Evolutionary conservation across 2,888 invertebrate genomes (phyloP).

Genomic region (Germaria angustata): DNA sequence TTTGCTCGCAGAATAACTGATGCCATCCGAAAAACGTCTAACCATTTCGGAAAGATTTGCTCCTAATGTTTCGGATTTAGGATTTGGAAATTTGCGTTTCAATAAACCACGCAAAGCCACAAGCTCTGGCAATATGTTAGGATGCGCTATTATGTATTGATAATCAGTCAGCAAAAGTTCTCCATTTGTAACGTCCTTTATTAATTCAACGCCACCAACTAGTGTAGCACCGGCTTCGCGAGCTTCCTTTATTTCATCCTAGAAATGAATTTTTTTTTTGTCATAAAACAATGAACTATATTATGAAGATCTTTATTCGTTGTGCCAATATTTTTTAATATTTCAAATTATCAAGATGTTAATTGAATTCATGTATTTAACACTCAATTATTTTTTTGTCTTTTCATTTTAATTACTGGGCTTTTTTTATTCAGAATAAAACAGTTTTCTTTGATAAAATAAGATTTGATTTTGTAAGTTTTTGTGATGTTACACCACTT

Average conservation of each 20-base stretch:
- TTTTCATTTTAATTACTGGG: too few species aligned
- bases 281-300: too few species aligned
- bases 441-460: too few species aligned
- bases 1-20: conserved; percentile 84
- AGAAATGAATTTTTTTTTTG: background rate
- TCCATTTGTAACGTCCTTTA: conserved; percentile 90
- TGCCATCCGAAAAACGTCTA: conserved; percentile 84
- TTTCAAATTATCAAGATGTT: too few species aligned
- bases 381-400: too few species aligned
- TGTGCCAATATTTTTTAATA: too few species aligned
- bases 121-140: conserved; percentile 88
- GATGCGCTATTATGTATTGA: conserved; percentile 88
- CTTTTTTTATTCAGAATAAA: too few species aligned
- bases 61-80: conserved; percentile 85
- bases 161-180: conserved; percentile 85
- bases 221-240: conserved; percentile 86
- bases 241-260: conserved; percentile 81
- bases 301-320: too few species aligned
- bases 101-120: conserved; percentile 88
- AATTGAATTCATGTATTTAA: too few species aligned
- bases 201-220: conserved; percentile 87
- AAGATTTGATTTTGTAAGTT: too few species aligned
- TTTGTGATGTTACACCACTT: too few species aligned
- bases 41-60: conserved; percentile 84
- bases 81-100: conserved; percentile 88